Percentiles rank a stretch among this genome's conserved stretches.
Conservation (phyloP, 2,888 invertebrate genomes). For the Nomada ferruginata region DNA sequence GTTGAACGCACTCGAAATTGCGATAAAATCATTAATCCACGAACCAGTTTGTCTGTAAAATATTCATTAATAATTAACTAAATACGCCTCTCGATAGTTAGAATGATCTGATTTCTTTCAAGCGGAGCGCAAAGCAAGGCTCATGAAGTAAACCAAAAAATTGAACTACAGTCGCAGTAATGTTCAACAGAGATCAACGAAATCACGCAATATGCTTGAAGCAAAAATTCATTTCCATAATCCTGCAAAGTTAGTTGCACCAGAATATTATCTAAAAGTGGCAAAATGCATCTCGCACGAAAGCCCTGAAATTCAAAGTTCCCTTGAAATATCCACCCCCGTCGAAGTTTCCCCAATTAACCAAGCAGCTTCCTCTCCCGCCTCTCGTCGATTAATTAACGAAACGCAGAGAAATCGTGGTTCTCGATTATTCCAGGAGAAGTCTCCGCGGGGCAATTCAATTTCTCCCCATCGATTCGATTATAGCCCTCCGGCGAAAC, state of each 20-base stretch:
- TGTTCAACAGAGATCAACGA: no score
- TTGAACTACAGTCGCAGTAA: no score
- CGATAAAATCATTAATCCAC: background rate
- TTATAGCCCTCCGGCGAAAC: slow-evolving; percentile 37
- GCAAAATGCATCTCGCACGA: no score
- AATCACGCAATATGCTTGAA: no score
- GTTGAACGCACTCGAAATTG: background rate
- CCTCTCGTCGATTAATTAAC: slow-evolving; percentile 43
- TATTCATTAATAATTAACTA: background rate
- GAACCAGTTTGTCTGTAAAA: background rate
- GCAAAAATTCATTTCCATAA: no score
- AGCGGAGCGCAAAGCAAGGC: no score
- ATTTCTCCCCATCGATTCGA: slow-evolving; percentile 49
- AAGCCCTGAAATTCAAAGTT: background rate
- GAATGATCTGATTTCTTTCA: no score
- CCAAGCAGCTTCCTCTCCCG: background rate
- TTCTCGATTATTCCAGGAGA: slow-evolving; percentile 49
- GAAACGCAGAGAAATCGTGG: slow-evolving; percentile 44
- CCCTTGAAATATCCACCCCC: background rate
- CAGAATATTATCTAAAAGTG: no score
- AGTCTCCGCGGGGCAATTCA: slow-evolving; percentile 47
- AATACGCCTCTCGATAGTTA: no score
- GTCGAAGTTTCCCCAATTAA: background rate
- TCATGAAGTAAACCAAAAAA: no score
- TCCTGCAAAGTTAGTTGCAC: no score